A percentile compares a stretch with the other conserved stretches of the same genome.
Evolutionary conservation across 2,888 invertebrate species (phyloP).

Genomic region (Aporophyla nigra): DNA sequence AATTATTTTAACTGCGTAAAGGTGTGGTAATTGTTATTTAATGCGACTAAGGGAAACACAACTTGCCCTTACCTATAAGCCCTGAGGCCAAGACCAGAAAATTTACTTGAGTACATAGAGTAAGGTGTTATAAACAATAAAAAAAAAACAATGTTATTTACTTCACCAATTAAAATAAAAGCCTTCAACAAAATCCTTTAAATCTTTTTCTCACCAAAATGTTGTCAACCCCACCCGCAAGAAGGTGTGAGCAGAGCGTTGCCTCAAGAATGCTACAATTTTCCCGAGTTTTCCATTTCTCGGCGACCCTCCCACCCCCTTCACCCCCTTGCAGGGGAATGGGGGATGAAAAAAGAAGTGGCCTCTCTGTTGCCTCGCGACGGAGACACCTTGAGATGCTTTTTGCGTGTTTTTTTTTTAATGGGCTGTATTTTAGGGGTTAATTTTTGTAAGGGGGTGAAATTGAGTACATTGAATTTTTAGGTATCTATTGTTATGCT

Average conservation of each 20-base stretch:
- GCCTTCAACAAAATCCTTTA: not conserved
- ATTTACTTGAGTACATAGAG: not conserved
- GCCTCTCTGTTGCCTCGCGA: slow-evolving; percentile 85
- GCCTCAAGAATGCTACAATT: slow-evolving; percentile 91
- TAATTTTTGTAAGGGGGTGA: slow-evolving; percentile 13
- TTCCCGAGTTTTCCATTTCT: slow-evolving; percentile 91
- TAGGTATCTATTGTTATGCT: not conserved
- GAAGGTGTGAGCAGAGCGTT: slow-evolving; percentile 90
- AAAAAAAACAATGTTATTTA: not conserved
- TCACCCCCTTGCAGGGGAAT: slow-evolving; percentile 62
- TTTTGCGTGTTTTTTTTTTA: slow-evolving; percentile 65
- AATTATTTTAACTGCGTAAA: not conserved
- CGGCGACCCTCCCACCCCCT: slow-evolving; percentile 80
- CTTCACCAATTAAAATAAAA: not conserved
- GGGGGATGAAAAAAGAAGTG: slow-evolving; percentile 86
- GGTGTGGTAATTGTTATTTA: not conserved
- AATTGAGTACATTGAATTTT: slow-evolving; percentile 4
- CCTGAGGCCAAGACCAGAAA: not conserved
- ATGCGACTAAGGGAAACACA: not conserved
- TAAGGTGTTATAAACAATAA: not conserved
- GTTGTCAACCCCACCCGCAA: slow-evolving; percentile 79
- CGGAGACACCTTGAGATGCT: slow-evolving; percentile 73
- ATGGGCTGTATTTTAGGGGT: slow-evolving; percentile 36
- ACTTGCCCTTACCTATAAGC: not conserved
- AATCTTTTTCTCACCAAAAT: slow-evolving; percentile 65